Evolutionary conservation across 2,113 vertebrate species (phyloP), one percentile per base, ranked within the genome.

Genomic region (Chloropsis hardwickii): DNA sequence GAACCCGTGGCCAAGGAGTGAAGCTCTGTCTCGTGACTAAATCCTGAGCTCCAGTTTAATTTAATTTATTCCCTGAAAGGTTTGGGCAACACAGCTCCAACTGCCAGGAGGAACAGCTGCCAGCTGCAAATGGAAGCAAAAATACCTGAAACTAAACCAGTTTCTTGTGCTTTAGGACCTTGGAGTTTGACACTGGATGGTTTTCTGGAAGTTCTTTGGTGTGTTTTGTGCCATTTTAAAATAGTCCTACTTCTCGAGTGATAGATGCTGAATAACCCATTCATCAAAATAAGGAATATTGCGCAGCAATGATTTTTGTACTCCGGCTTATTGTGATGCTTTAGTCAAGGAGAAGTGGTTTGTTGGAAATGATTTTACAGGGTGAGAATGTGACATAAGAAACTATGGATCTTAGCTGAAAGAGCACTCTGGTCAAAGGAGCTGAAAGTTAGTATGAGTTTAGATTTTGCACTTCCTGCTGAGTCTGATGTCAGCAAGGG

Each of bases 21-120:
- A 29, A 35, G 33, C 16, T 42, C 35, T 14, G n/a, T 8, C 33
- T 31, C 12, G 0, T 29, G 22, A 3, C 16, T 12, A 20, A 42
- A 25, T 11, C 24, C 33, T 54, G n/a, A 33, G 8, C 48, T 79
- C 0, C 0, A 13, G 23, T 47, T 80, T 47, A n/a, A 56, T 27
- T 35, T 61, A 1, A 12, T 27, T 87, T 22, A 5, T 77, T 62
- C 47, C 78, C 44, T 7, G 8, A 27, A 80, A 92, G 54, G 5
- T 48, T 45, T 66, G 37, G 58, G 19, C 27, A 17, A 50, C 53
- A 11, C 13, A 20, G 28, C 37, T 86, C 25, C 50, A 7, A 0
- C 3, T 76, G 64, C 45, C 44, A 27, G 62, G 53, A 42, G 35
- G 33, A 94, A 20, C 56, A 64, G 44, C 58, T 72, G 78, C 27